Base-by-base conservation (phyloP, 2,797 vertebrate species). In the Lutjanus argentimaculatus region DNA sequence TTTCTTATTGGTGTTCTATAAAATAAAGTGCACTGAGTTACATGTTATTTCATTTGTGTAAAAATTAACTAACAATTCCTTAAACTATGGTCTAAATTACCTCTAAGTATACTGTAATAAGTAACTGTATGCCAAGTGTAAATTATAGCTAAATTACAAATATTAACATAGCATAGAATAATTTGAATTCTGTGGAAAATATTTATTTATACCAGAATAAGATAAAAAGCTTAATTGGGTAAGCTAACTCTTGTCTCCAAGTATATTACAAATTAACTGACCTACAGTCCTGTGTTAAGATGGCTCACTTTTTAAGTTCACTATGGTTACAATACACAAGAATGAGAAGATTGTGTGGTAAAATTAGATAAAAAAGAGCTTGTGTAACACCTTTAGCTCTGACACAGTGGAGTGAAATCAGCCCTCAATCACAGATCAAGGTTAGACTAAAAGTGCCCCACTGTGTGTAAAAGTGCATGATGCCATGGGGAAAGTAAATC, bases 341-440 rank as follows among this genome's bases (percentile, higher is more conserved):
- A 55, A 22, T 62, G 53, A 64, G 42, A 64, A 49, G 25, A 84
- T 85, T 63, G 70, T 68, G 40, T 62, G 59, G 22, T 72, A 52
- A 84, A 84, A 76, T 80, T 68, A 81, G 68, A 77, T 69, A 69
- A 87, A 88, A 83, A 85, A 84, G 43, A 40, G 65, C 75, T 78
- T 71, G 52, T 79, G 82, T 67, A 87, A 77, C 66, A 80, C 82
- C 67, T 72, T 80, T 51, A 81, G 74, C 83, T 76, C 63, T 84
- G 82, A 83, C 77, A 89, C 67, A 79, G 59, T 9, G 17, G 75
- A 88, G 49, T 62, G 59, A 88, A 86, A 75, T 77, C 77, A 87
- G 84, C 59, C 64, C 67, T 89, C 81, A 88, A 80, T 88, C 89
- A 85, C 72, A 56, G 68, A 85, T 87, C 75, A 87, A 78, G 86